A percentile compares a stretch with the other conserved stretches of the same genome.
Evolutionary conservation across 2,113 vertebrate species (phyloP).

Genomic region (Neodon shergylaensis): DNA sequence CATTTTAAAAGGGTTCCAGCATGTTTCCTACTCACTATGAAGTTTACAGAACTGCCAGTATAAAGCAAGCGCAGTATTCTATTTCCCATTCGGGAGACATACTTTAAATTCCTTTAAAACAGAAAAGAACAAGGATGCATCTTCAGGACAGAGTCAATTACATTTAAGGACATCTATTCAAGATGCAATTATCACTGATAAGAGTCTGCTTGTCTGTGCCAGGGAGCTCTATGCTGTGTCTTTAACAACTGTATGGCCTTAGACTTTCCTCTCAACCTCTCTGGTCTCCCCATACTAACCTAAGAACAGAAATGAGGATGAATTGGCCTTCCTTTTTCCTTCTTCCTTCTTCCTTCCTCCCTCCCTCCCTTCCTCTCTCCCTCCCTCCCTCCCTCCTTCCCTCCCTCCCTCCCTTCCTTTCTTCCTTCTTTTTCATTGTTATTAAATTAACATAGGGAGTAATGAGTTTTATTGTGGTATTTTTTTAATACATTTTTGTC

Average conservation of each 20-base stretch:
- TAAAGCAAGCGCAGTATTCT: not conserved
- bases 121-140: constrained; percentile 25
- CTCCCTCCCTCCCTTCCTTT: no score
- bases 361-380: not conserved
- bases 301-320: not conserved
- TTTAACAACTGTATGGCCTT: not conserved
- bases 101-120: constrained; percentile 53
- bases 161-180: constrained; percentile 1
- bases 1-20: not conserved
- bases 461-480: not conserved
- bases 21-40: not conserved
- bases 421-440: not conserved
- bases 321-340: no score
- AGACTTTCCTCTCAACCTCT: not conserved
- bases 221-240: not conserved
- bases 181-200: constrained; percentile 2
- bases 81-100: constrained; percentile 8
- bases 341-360: not conserved
- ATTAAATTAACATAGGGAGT: not conserved
- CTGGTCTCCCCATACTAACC: not conserved
- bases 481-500: not conserved
- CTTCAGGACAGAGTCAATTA: constrained; percentile 25
- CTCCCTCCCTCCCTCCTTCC: not conserved
- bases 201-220: not conserved
- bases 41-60: not conserved